A percentile compares a stretch with the other conserved stretches of the same genome.
phyloP scores from a whole-genome alignment of 2,888 invertebrate genomes.

The Stenchaetothrips biformis region DNA sequence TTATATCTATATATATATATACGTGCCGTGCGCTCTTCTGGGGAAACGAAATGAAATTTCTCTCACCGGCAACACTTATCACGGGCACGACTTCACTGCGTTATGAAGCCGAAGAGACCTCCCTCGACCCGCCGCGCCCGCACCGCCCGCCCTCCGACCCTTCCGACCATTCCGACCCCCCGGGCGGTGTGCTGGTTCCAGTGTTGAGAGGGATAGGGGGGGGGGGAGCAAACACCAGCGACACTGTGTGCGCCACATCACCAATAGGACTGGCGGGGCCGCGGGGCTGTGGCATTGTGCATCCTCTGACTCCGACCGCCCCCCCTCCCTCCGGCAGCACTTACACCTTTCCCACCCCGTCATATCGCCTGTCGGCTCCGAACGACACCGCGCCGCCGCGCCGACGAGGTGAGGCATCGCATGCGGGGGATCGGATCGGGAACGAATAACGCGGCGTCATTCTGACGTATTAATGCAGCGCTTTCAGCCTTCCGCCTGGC shows the following conservation, averaged over 20 bases:
- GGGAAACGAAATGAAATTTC: conserved; percentile 23
- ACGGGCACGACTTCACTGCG: conserved; percentile 12
- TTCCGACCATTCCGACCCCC: background rate
- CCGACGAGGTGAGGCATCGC: background rate
- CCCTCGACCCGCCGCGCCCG: background rate
- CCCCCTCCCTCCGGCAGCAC: background rate
- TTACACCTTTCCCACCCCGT: background rate
- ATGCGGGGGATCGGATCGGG: conserved; percentile 1
- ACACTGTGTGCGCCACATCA: no score
- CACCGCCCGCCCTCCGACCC: background rate
- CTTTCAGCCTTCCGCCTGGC: background rate
- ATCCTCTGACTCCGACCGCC: background rate
- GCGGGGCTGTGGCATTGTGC: background rate
- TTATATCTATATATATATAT: conserved; percentile 12
- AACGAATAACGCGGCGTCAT: background rate
- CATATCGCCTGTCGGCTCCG: background rate
- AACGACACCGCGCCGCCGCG: background rate
- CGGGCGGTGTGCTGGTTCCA: background rate
- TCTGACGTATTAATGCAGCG: conserved; percentile 1
- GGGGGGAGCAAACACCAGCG: background rate
- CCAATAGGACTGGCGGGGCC: background rate
- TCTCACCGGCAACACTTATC: conserved; percentile 24
- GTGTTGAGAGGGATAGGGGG: background rate
- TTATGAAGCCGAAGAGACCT: conserved; percentile 24
- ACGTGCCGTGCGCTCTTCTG: background rate